A percentile compares a stretch with the other conserved stretches of the same genome.
Evolutionary conservation across 2,113 vertebrate genomes (phyloP).

Genomic region (Semicossyphus pulcher): DNA sequence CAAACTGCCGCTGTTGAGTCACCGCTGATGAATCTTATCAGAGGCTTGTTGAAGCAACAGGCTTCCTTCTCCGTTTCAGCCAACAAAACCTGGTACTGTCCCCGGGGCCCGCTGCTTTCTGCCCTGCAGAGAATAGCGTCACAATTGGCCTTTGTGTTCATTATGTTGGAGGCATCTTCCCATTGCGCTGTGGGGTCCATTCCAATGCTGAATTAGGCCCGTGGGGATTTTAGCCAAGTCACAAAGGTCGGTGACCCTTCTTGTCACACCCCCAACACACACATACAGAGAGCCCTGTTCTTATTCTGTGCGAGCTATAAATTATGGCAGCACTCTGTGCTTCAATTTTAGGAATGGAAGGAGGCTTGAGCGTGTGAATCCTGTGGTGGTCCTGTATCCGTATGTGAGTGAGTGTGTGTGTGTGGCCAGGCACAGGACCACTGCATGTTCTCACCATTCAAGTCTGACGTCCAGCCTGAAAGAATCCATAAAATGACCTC

Average conservation of each 20-base stretch:
- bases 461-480: constrained; percentile 45
- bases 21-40: constrained; percentile 76
- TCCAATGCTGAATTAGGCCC: constrained; percentile 83
- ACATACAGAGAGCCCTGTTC: constrained; percentile 58
- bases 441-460: constrained; percentile 71
- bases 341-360: constrained; percentile 66
- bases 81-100: constrained; percentile 81
- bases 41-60: constrained; percentile 79
- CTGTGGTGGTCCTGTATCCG: constrained; percentile 50
- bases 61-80: constrained; percentile 72
- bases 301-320: constrained; percentile 74
- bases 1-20: constrained; percentile 59
- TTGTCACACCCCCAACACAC: constrained; percentile 63
- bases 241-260: constrained; percentile 79
- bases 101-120: constrained; percentile 78
- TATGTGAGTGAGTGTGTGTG: constrained; percentile 33
- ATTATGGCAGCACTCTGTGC: constrained; percentile 72
- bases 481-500: constrained; percentile 81
- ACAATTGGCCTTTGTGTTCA: constrained; percentile 85
- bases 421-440: constrained; percentile 35
- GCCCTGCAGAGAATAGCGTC: constrained; percentile 74
- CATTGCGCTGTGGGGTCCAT: constrained; percentile 84
- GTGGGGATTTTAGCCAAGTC: constrained; percentile 85
- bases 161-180: constrained; percentile 85
- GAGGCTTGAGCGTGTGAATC: constrained; percentile 69